These are phyloP conservation scores for Maconellicoccus hirsutus DNA, from an alignment of 1,140 invertebrate species.

Conservation along the genomic window DNA sequence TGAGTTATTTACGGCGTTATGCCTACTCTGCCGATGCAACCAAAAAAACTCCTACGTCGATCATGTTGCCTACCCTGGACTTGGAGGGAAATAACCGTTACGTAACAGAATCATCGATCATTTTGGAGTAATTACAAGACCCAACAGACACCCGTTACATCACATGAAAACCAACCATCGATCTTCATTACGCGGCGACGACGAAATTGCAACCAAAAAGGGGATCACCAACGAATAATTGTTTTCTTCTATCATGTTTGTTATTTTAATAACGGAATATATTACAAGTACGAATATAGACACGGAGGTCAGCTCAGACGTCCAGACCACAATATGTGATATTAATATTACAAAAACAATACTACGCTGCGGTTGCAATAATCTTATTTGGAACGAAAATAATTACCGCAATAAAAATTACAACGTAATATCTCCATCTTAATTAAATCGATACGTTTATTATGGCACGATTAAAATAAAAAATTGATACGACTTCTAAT, in stretches of 20 bases:
- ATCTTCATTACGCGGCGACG: neutral
- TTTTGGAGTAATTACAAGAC: too few relatives aligned
- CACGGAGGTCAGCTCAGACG: neutral
- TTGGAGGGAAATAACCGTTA: neutral
- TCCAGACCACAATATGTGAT: neutral
- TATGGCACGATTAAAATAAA: neutral
- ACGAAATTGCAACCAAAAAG: too few relatives aligned
- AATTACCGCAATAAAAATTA: neutral
- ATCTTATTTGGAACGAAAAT: neutral
- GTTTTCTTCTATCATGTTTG: too few relatives aligned
- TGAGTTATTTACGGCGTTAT: neutral
- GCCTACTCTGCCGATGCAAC: too few relatives aligned
- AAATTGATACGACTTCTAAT: too few relatives aligned
- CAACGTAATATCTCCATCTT: neutral
- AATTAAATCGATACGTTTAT: neutral
- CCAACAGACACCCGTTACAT: neutral
- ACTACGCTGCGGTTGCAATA: neutral
- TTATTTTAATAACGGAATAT: too few relatives aligned
- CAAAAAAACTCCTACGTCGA: neutral
- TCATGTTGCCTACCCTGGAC: neutral
- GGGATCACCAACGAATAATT: neutral
- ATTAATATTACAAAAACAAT: slow-evolving; percentile 6
- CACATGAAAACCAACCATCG: neutral
- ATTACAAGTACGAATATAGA: neutral
- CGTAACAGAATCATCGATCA: too few relatives aligned